phyloP scores from a whole-genome alignment of 2,888 invertebrate genomes.

The Anarsia innoxiella region DNA sequence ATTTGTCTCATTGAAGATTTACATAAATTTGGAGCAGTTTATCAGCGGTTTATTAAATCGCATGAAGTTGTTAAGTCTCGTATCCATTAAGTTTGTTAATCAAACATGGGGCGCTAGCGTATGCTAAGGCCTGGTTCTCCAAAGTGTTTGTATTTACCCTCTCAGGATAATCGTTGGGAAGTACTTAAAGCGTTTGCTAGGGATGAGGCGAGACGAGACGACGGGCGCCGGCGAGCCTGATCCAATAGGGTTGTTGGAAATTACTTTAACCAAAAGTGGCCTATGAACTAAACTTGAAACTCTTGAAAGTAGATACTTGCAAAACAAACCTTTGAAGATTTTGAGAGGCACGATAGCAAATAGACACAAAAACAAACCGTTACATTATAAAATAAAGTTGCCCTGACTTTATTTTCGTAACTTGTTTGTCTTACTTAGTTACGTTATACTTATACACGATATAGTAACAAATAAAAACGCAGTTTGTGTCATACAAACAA shows the following conservation, averaged over 20 bases:
- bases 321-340: background rate
- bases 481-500: too few species aligned
- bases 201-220: slow-evolving; percentile 31
- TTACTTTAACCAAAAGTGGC: too few species aligned
- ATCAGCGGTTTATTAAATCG: background rate
- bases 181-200: slow-evolving; percentile 11
- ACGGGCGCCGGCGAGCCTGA: slow-evolving; percentile 32
- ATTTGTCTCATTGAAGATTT: background rate
- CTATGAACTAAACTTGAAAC: background rate
- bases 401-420: background rate
- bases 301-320: background rate
- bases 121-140: too few species aligned
- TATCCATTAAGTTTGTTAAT: background rate
- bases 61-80: background rate
- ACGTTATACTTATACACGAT: too few species aligned
- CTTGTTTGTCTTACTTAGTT: too few species aligned
- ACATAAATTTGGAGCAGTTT: background rate
- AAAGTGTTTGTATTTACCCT: slow-evolving; percentile 3
- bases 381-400: background rate
- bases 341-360: background rate
- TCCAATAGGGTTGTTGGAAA: slow-evolving; percentile 22
- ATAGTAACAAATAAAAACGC: too few species aligned
- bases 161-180: slow-evolving; percentile 10
- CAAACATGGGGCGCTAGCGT: background rate
- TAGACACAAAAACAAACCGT: background rate